Percentiles rank a stretch among this genome's conserved stretches.
Conservation (phyloP, 2,797 vertebrate genomes). For the Alosa sapidissima region DNA sequence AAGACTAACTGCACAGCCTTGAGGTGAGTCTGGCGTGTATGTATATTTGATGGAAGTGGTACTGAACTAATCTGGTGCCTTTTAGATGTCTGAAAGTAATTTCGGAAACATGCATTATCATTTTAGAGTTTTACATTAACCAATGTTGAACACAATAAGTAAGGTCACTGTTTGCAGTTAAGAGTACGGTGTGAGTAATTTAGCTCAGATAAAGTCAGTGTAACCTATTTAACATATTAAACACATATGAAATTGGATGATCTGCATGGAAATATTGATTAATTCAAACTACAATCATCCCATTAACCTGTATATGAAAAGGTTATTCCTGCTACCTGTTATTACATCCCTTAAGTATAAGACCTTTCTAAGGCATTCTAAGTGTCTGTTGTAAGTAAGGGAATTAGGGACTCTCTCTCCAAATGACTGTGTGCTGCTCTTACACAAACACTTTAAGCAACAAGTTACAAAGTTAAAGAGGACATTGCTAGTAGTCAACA, state of each 20-base stretch:
- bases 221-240: background rate
- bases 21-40: background rate
- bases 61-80: background rate
- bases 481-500: background rate
- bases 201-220: background rate
- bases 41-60: background rate
- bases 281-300: background rate
- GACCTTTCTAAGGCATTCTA: background rate
- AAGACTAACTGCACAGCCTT: background rate
- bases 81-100: too few species aligned
- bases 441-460: background rate
- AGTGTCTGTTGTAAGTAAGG: background rate
- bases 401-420: background rate
- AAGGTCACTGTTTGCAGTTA: too few species aligned
- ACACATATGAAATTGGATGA: background rate
- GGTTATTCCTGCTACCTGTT: background rate
- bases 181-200: too few species aligned
- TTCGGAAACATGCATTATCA: too few species aligned
- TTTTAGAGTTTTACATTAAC: too few species aligned
- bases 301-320: background rate
- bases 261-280: background rate
- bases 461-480: background rate
- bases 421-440: background rate
- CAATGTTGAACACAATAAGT: too few species aligned
- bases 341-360: background rate